Evolutionary conservation across 1,140 invertebrate species (phyloP).

Genomic region (Euura lappo): DNA sequence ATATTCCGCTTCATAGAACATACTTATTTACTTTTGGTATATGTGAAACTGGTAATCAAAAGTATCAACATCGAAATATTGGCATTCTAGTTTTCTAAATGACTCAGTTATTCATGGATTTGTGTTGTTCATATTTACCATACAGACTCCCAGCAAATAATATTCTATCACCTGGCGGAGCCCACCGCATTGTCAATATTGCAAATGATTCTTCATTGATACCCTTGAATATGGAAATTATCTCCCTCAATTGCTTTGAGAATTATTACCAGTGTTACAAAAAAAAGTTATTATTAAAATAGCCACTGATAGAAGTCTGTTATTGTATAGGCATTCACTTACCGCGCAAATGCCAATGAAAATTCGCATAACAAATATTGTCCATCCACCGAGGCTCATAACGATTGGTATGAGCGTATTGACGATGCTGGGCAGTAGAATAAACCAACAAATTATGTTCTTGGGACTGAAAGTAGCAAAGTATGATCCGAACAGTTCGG

Average conservation of each 20-base stretch:
- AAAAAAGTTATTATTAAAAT: no score
- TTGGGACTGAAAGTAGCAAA: neutral
- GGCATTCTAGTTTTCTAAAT: no score
- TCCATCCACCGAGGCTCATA: neutral
- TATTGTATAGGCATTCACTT: neutral
- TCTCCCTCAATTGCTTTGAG: neutral
- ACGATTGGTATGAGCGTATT: neutral
- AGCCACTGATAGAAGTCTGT: no score
- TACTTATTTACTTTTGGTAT: neutral
- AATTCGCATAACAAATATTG: neutral
- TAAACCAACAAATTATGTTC: neutral
- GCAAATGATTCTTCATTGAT: constrained; percentile 1
- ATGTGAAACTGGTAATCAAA: neutral
- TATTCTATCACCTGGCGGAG: neutral
- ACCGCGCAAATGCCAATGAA: neutral
- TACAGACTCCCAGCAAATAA: neutral
- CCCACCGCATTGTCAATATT: neutral
- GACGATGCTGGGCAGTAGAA: neutral
- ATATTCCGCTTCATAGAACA: neutral
- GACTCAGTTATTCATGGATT: no score
- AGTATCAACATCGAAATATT: no score
- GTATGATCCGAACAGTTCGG: neutral
- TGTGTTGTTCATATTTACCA: neutral
- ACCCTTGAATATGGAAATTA: neutral
- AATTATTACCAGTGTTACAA: neutral